phyloP scores from a whole-genome alignment of 2,113 vertebrate genomes.

The Oxyruncus cristatus region DNA sequence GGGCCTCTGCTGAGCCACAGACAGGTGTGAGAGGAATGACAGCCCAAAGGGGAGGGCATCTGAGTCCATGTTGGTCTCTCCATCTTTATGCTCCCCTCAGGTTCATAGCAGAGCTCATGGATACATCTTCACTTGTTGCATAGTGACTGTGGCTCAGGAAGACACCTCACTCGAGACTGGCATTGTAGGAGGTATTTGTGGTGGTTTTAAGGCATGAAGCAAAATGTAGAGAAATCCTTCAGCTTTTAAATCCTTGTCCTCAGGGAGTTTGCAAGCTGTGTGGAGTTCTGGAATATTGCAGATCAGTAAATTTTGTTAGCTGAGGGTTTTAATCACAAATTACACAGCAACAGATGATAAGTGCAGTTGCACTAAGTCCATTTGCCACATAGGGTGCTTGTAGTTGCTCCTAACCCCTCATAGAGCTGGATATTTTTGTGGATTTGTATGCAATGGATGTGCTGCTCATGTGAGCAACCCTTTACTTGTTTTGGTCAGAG shows the following conservation, averaged over 20 bases:
- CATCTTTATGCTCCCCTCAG: not conserved
- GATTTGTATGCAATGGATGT: fast-evolving
- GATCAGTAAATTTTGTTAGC: not conserved
- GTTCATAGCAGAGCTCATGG: fast-evolving
- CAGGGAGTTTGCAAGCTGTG: not conserved
- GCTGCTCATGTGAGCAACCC: fast-evolving
- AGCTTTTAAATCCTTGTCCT: not conserved
- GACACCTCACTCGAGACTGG: fast-evolving
- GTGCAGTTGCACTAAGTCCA: not conserved
- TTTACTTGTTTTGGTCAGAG: not conserved
- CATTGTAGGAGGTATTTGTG: not conserved
- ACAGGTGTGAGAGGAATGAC: not conserved
- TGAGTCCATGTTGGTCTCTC: fast-evolving
- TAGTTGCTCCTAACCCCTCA: not conserved
- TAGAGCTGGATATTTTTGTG: fast-evolving
- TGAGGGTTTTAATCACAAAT: not conserved
- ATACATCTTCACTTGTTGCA: not conserved
- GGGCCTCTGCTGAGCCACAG: not conserved
- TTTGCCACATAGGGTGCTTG: fast-evolving
- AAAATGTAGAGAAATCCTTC: not conserved
- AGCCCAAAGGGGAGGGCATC: fast-evolving
- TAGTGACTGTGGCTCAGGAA: not conserved
- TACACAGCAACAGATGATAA: not conserved
- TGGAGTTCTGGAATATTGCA: not conserved
- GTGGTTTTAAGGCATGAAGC: not conserved